Evolutionary conservation across 2,888 invertebrate genomes (phyloP).

Genomic region (Myopa testacea): DNA sequence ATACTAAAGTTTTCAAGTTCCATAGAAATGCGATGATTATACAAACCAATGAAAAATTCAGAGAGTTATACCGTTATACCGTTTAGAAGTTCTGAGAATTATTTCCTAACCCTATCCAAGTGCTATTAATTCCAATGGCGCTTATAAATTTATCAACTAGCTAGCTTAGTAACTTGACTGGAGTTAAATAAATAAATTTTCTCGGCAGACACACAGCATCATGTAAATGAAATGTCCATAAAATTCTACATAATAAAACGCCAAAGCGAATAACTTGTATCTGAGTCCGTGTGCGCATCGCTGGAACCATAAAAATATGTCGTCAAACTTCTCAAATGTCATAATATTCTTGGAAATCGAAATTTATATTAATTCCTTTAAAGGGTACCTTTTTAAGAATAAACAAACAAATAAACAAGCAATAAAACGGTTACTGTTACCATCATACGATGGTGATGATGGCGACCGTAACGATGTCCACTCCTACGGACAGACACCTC

Average conservation of each 20-base stretch:
- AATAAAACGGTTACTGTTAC: conserved; percentile 11
- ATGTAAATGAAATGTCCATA: neutral
- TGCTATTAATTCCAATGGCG: neutral
- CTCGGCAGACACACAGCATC: neutral
- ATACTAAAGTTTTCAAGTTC: neutral
- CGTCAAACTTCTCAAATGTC: conserved; percentile 64
- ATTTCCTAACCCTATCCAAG: neutral
- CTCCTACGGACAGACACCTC: neutral
- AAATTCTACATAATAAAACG: conserved; percentile 5
- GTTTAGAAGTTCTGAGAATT: neutral
- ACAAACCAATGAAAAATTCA: neutral
- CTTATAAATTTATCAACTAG: conserved; percentile 14
- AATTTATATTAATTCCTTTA: conserved; percentile 42
- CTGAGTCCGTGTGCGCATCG: neutral
- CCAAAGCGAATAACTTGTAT: neutral
- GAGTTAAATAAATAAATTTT: neutral
- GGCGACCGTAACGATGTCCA: too few species aligned
- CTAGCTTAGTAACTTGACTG: neutral
- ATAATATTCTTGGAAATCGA: conserved; percentile 62
- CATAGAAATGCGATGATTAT: too few species aligned
- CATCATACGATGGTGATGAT: neutral
- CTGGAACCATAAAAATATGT: conserved; percentile 58
- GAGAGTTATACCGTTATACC: neutral
- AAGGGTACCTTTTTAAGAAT: conserved; percentile 21
- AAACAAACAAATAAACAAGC: conserved; percentile 23